Evolutionary conservation across 1,140 invertebrate species (phyloP).

Genomic region (Caenorhabditis brenneri): DNA sequence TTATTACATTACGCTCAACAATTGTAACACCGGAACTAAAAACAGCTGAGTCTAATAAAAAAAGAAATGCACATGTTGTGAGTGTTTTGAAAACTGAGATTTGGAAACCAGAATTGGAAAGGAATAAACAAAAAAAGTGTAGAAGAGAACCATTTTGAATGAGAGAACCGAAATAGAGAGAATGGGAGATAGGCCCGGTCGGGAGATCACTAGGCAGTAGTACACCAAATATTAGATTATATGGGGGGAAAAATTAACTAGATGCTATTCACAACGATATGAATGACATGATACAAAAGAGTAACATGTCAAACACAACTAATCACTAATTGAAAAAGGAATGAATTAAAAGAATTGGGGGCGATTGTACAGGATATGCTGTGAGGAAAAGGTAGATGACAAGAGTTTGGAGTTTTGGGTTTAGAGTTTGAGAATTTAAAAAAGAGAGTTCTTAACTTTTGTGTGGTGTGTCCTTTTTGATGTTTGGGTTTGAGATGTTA

Average conservation of each 20-base stretch:
- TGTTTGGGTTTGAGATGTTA: constrained; percentile 12
- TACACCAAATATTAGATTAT: constrained; percentile 28
- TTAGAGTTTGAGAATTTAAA: constrained; percentile 42
- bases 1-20: constrained; percentile 36
- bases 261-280: constrained; percentile 42
- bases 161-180: constrained; percentile 41
- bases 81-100: constrained; percentile 19
- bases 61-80: constrained; percentile 39
- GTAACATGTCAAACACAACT: constrained; percentile 20
- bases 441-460: constrained; percentile 36
- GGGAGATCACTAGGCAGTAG: constrained; percentile 41
- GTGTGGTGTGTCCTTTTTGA: constrained; percentile 26
- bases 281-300: neutral
- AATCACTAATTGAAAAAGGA: constrained; percentile 26
- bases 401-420: constrained; percentile 31
- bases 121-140: constrained; percentile 9
- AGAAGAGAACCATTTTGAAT: constrained; percentile 41
- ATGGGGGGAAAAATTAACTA: neutral
- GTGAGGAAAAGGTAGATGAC: constrained; percentile 36
- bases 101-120: constrained; percentile 32
- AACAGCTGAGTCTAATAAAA: neutral
- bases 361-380: constrained; percentile 35
- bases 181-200: constrained; percentile 39
- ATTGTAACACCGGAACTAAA: constrained; percentile 35
- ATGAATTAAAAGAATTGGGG: constrained; percentile 7